Evolutionary conservation across 2,113 vertebrate species (phyloP), one percentile per base, ranked within the genome.

Genomic region (Lasiurus cinereus): DNA sequence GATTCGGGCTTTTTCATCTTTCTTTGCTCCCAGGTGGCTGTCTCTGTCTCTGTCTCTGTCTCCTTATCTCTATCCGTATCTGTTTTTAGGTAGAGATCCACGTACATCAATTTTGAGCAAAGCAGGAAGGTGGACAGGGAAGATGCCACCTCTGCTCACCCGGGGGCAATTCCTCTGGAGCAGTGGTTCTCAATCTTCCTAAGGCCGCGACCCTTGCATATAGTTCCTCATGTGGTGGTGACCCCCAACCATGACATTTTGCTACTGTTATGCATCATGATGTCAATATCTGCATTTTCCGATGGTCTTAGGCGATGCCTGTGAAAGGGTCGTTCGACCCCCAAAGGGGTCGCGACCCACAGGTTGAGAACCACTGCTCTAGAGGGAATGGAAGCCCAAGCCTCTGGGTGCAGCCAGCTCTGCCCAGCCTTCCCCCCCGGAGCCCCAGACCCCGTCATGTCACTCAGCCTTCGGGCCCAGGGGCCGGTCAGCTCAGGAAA

Each of bases 91-190:
- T 12, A n/a, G 19, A 19, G 24, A 62, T 6, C 43, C 74, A 97
- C 92, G 96, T 86, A 97, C 83, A 96, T 92, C 90, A 83, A 67
- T 77, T 90, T 73, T 77, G 73, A 85, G 50, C 86, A 64, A 56
- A 21, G 86, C 72, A 56, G 76, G 62, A 85, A 85, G 86, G 70
- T 69, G 59, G 62, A 72, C 7, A 59, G 19, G 31, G 27, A 43
- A 79, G 56, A 27, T 3, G 4, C 43, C 39, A 79, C 83, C 46
- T n/a, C 43, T 79, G 50, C 36, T 88, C 46, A 16, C 19, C 5
- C 78, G 0, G 1, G 48, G 16, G 67, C 66, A 62, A 19, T 73
- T 85, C 24, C 70, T 67, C 0, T 4, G 29, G 48, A 39, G 39
- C 39, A 39, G 39, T 5, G 39, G 39, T 39, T 39, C 39, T 39